Evolutionary conservation across 2,113 vertebrate genomes (phyloP).

Genomic region (Colaptes auratus): DNA sequence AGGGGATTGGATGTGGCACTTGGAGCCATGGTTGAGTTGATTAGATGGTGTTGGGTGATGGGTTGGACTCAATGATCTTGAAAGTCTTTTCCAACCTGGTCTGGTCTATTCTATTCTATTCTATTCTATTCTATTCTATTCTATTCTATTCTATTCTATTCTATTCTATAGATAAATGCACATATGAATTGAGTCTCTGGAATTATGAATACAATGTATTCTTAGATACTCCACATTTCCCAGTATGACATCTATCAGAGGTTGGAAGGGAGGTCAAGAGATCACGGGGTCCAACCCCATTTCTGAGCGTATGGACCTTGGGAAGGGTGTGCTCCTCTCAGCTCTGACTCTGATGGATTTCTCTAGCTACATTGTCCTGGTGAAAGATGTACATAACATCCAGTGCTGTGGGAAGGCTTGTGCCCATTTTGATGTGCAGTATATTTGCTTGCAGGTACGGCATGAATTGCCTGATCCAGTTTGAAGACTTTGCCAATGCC

Average conservation of each 20-base stretch:
- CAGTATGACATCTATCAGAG: no score
- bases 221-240: not conserved
- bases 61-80: no score
- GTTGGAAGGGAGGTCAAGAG: no score
- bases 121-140: no score
- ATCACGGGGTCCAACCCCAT: no score
- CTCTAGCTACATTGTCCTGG: not conserved
- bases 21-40: no score
- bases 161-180: not conserved
- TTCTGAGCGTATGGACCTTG: not conserved
- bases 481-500: slow-evolving; percentile 97
- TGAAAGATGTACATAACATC: not conserved
- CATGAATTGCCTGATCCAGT: slow-evolving; percentile 96
- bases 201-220: not conserved
- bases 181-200: not conserved
- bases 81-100: no score
- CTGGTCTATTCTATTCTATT: no score
- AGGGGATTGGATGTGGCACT: no score
- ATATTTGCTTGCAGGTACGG: slow-evolving; percentile 82
- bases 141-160: no score
- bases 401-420: not conserved
- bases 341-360: not conserved
- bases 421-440: not conserved
- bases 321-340: not conserved
- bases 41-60: no score